These are phyloP conservation scores for Daubentonia madagascariensis DNA, from an alignment of 2,113 vertebrate species.

Conservation along the genomic window DNA sequence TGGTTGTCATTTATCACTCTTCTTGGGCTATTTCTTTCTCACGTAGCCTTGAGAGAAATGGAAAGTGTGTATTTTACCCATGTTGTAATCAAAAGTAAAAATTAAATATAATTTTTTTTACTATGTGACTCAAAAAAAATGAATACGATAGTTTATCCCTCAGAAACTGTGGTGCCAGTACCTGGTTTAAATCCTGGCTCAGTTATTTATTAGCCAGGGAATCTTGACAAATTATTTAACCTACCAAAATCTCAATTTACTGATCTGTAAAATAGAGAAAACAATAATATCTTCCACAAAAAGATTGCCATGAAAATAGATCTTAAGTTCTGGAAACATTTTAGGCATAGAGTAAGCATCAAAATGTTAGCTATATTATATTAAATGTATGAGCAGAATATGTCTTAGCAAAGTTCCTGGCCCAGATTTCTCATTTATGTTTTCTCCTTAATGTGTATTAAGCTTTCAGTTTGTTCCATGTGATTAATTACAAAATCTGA, in stretches of 20 bases:
- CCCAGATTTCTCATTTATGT: neutral
- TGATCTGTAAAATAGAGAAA: neutral
- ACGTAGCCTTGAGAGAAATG: neutral
- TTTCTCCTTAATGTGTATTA: neutral
- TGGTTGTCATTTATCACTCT: neutral
- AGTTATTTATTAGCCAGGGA: neutral
- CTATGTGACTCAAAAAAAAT: neutral
- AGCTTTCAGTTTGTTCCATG: neutral
- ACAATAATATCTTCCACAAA: neutral
- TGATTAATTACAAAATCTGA: neutral
- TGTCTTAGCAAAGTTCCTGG: neutral
- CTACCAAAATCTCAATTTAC: neutral
- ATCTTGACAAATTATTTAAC: neutral
- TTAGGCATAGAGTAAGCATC: neutral
- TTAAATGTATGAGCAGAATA: neutral
- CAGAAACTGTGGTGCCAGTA: neutral
- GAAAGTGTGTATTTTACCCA: neutral
- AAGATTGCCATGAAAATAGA: neutral
- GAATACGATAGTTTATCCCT: neutral
- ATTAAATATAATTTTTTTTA: neutral
- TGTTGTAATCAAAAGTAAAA: neutral
- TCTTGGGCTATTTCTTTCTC: neutral
- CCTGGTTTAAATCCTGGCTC: neutral
- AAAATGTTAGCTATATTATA: neutral
- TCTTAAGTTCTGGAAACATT: neutral